Conservation (phyloP, 1,140 invertebrate species). For the Neotoxoptera formosana region DNA sequence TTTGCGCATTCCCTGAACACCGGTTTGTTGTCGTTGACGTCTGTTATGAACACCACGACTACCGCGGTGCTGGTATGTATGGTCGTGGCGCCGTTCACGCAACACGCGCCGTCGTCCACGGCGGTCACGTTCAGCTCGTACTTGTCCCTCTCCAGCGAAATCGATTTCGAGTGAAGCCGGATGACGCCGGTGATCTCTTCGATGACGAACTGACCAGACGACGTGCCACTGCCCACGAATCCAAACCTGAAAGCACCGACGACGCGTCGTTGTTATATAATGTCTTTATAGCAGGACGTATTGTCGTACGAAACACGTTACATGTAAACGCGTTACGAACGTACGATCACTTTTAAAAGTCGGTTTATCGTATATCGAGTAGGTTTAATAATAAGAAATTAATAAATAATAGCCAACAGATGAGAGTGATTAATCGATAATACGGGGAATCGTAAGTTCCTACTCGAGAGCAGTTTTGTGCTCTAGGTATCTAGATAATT, state of each 20-base stretch:
- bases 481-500: too few species aligned
- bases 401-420: too few species aligned
- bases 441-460: too few species aligned
- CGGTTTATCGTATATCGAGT: too few species aligned
- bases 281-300: too few species aligned
- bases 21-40: conserved; percentile 95
- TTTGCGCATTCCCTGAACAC: conserved; percentile 91
- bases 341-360: too few species aligned
- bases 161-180: conserved; percentile 82
- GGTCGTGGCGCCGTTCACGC: conserved; percentile 81
- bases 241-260: conserved; percentile 72
- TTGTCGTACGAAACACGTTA: background rate
- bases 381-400: too few species aligned
- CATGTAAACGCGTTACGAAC: background rate
- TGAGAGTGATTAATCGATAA: too few species aligned
- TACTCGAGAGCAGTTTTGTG: too few species aligned
- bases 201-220: conserved; percentile 91
- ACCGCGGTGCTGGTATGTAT: conserved; percentile 94
- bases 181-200: conserved; percentile 96
- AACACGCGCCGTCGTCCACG: conserved; percentile 92
- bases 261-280: background rate
- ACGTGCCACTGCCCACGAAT: conserved; percentile 88
- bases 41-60: conserved; percentile 94
- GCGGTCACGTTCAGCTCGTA: conserved; percentile 95
- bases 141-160: conserved; percentile 85